Base-by-base conservation (phyloP, 2,888 invertebrate species). In the Aethes cnicana region DNA sequence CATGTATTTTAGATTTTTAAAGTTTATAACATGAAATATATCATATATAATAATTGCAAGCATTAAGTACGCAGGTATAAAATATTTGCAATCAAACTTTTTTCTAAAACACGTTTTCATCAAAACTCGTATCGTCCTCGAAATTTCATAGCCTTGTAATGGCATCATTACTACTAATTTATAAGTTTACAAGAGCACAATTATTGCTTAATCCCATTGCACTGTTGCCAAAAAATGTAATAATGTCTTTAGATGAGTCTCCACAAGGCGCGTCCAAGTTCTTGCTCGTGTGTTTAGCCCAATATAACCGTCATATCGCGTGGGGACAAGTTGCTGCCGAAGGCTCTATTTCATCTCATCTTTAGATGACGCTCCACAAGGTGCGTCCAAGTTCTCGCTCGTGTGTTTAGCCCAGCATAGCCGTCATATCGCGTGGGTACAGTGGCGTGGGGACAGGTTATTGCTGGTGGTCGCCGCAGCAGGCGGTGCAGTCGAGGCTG, bases 401-500 rank as follows among this genome's bases (percentile, higher is more conserved):
- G n/a, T n/a, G n/a, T n/a, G n/a, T n/a, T n/a, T n/a, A n/a, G n/a
- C n/a, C n/a, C n/a, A n/a, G n/a, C n/a, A n/a, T n/a, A n/a, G n/a
- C n/a, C n/a, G n/a, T n/a, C n/a, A n/a, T n/a, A n/a, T n/a, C 26
- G 17, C 11, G 11, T 8, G 9, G 30, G 6, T 33, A 39, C 17
- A 41, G 47, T 21, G 47, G 36, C 39, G 49, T n/a, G 32, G 44
- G 14, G 48, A 54, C 66, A 74, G 76, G 2, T 66, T 56, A 33
- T 69, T n/a, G n/a, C n/a, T n/a, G 77, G 57, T 80, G 77, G 73
- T 84, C 80, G 60, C 84, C 82, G 75, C 90, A 90, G 73, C 90
- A 90, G 44, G 85, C 83, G 57, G 88, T 88, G 72, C 91, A 91
- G 75, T 91, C 90, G 75, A 91, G 90, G 80, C 91, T 90, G 83